phyloP scores from a whole-genome alignment of 2,888 invertebrate species.

The Graphium colonna region DNA sequence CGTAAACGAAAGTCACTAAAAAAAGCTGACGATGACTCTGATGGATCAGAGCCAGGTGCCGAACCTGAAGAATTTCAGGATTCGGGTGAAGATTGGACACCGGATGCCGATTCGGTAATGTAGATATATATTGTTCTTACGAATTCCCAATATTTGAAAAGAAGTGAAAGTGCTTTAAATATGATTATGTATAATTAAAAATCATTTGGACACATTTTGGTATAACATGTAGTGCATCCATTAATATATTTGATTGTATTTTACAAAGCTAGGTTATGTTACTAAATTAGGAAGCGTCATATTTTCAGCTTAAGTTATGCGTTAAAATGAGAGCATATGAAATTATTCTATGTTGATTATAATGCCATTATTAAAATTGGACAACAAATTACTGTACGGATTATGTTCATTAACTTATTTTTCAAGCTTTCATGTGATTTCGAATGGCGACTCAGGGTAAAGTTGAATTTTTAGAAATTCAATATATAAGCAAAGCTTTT shows the following conservation, averaged over 20 bases:
- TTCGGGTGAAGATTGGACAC: slow-evolving; percentile 79
- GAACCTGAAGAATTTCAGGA: slow-evolving; percentile 79
- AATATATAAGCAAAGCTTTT: no score
- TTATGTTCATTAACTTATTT: no score
- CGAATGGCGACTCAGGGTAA: no score
- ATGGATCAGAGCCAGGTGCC: slow-evolving; percentile 64
- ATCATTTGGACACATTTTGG: neutral
- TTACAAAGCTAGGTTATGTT: neutral
- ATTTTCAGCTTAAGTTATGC: neutral
- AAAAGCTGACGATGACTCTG: slow-evolving; percentile 69
- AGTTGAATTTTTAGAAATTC: no score
- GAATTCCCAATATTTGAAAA: no score
- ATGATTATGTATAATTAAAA: neutral
- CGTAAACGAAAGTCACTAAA: slow-evolving; percentile 73
- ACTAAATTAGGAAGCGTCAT: neutral
- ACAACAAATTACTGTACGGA: neutral
- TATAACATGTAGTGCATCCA: neutral
- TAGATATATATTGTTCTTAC: neutral
- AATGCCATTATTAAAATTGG: neutral
- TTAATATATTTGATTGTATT: neutral
- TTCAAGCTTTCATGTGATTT: no score
- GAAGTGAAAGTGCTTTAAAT: no score
- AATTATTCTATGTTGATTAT: neutral
- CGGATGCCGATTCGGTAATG: slow-evolving; percentile 72
- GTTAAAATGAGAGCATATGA: neutral